Percentiles rank a stretch among this genome's conserved stretches.
These are phyloP conservation scores for Chelonia mydas DNA, from an alignment of 2,797 vertebrate genomes.

Conservation along the genomic window DNA sequence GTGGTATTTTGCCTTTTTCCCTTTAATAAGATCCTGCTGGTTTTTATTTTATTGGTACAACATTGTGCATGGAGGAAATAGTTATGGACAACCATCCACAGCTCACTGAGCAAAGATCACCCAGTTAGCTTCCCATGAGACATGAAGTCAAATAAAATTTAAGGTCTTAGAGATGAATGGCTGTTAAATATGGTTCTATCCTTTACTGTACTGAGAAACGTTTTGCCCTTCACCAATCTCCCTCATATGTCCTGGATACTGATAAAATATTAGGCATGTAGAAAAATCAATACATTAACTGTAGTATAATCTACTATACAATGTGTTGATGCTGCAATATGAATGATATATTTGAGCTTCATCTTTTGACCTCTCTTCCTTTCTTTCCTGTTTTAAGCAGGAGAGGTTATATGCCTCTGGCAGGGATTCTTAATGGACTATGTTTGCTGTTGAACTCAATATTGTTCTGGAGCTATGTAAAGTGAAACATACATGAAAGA, in stretches of 20 bases:
- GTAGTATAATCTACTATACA: not conserved
- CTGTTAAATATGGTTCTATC: not conserved
- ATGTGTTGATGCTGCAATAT: not conserved
- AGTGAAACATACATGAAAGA: not conserved
- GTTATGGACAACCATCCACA: not conserved
- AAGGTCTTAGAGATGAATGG: not conserved
- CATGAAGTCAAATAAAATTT: not conserved
- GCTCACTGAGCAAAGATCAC: not conserved
- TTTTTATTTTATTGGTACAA: too few relatives aligned
- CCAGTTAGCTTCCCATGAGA: not conserved
- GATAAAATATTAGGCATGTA: not conserved
- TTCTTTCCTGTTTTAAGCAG: slow-evolving; percentile 22
- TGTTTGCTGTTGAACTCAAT: not conserved
- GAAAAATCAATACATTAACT: not conserved
- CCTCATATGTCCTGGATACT: not conserved
- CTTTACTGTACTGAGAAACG: not conserved
- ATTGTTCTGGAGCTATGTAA: not conserved
- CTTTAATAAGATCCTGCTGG: too few relatives aligned
- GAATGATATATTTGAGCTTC: not conserved
- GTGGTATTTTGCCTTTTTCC: too few relatives aligned
- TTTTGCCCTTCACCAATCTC: not conserved
- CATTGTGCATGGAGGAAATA: not conserved
- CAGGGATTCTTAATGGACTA: slow-evolving; percentile 20
- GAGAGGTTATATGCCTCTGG: not conserved
- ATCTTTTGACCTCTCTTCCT: not conserved